Percentiles rank a stretch among this genome's conserved stretches.
phyloP scores from a whole-genome alignment of 37 sponge, comb jelly and placozoan genomes.

The Aplysina aerophoba region DNA sequence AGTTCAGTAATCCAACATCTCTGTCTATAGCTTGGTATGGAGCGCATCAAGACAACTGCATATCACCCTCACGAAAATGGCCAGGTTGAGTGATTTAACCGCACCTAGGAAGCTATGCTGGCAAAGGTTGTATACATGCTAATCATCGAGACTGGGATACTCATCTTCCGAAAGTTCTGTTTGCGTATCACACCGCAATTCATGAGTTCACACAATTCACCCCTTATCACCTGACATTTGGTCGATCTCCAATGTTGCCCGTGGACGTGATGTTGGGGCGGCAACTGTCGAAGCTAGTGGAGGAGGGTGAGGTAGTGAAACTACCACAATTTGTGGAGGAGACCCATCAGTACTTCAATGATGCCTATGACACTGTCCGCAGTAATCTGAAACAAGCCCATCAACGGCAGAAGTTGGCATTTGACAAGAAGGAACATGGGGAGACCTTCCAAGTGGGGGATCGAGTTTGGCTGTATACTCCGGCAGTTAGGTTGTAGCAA shows the following conservation, averaged over 20 bases:
- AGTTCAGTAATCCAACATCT: neutral
- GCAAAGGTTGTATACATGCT: conserved; percentile 50
- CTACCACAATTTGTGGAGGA: conserved; percentile 45
- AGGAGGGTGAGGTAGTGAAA: conserved; percentile 8
- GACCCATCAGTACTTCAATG: conserved; percentile 12
- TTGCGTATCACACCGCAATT: conserved; percentile 52
- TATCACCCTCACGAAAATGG: conserved; percentile 57
- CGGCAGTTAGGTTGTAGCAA: conserved; percentile 43
- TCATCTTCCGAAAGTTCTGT: conserved; percentile 28
- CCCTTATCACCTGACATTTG: conserved; percentile 37
- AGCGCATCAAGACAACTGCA: no score
- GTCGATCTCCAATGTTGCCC: conserved; percentile 37
- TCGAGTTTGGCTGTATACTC: conserved; percentile 50
- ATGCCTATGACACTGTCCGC: neutral
- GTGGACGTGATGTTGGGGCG: conserved; percentile 44
- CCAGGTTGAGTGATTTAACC: conserved; percentile 51
- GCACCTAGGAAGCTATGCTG: conserved; percentile 49
- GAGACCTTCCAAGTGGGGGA: conserved; percentile 31
- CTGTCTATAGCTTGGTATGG: conserved; percentile 25
- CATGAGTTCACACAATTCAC: conserved; percentile 45
- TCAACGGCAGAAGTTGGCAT: conserved; percentile 9
- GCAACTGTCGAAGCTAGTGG: neutral
- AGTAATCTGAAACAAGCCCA: neutral
- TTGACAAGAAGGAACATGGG: conserved; percentile 20
- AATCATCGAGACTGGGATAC: conserved; percentile 56